Evolutionary conservation across 2,113 vertebrate genomes (phyloP).

Genomic region (Cathartes aura): DNA sequence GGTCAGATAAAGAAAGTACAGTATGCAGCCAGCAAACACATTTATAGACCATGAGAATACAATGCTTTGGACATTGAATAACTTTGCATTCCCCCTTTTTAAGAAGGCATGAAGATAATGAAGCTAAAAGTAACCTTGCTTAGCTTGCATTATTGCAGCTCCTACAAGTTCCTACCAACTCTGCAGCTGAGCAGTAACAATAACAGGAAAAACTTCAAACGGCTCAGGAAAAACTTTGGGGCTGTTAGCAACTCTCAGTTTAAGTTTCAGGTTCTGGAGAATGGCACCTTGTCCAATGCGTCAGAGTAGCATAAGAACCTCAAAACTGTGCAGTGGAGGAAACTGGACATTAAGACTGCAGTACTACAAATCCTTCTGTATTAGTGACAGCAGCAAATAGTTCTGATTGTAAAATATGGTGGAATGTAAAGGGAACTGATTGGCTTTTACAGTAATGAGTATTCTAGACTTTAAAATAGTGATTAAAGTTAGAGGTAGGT

Average conservation of each 20-base stretch:
- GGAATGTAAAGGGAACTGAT: not conserved
- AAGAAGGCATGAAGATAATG: slow-evolving; percentile 21
- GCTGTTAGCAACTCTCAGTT: not conserved
- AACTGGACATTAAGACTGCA: not conserved
- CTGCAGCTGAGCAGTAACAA: not conserved
- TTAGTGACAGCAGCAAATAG: not conserved
- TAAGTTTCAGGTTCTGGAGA: not conserved
- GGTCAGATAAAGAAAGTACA: slow-evolving; percentile 76
- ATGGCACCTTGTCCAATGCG: rapidly evolving
- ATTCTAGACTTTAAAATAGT: not conserved
- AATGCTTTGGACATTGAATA: not conserved
- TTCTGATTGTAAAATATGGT: not conserved
- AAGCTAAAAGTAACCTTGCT: slow-evolving; percentile 38
- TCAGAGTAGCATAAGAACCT: not conserved
- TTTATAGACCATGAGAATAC: slow-evolving; percentile 51
- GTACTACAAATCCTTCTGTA: not conserved
- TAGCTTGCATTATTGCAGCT: slow-evolving; percentile 3
- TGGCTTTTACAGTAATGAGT: not conserved
- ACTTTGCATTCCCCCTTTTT: not conserved
- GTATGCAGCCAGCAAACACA: slow-evolving; percentile 49
- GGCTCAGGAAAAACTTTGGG: not conserved
- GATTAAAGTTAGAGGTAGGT: not conserved
- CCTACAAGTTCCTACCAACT: not conserved
- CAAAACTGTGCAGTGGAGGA: not conserved
- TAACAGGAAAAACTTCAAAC: not conserved